Conservation (phyloP, 2,888 invertebrate species). For the Pterostichus madidus region DNA sequence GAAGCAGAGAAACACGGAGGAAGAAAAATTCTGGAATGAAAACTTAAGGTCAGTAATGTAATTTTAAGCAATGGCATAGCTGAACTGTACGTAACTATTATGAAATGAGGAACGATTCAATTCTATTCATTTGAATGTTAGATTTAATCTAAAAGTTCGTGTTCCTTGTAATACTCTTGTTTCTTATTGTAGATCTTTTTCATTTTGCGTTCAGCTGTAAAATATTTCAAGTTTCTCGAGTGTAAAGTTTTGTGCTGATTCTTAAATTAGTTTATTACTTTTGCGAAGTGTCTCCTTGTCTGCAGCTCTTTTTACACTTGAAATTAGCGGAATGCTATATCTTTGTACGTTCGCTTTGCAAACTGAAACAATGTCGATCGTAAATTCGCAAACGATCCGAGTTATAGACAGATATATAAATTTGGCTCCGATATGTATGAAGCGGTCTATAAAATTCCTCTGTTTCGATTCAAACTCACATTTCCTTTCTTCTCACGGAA, state of each 20-base stretch:
- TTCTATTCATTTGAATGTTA: conserved; percentile 61
- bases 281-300: conserved; percentile 42
- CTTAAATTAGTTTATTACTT: conserved; percentile 62
- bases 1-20: conserved; percentile 3
- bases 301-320: conserved; percentile 44
- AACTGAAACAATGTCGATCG: conserved; percentile 50
- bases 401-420: conserved; percentile 58
- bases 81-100: conserved; percentile 40
- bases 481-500: conserved; percentile 58
- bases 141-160: conserved; percentile 58
- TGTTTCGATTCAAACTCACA: conserved; percentile 54
- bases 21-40: conserved; percentile 21
- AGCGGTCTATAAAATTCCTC: conserved; percentile 52
- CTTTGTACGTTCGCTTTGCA: background rate
- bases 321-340: conserved; percentile 32
- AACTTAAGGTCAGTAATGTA: conserved; percentile 43
- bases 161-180: conserved; percentile 36
- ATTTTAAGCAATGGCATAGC: conserved; percentile 38
- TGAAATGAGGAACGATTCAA: conserved; percentile 25
- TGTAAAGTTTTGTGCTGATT: conserved; percentile 46
- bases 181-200: conserved; percentile 62
- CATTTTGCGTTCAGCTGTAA: conserved; percentile 52
- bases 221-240: conserved; percentile 55
- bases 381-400: conserved; percentile 50
- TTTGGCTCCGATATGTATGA: conserved; percentile 46